Evolutionary conservation across 1,140 invertebrate species (phyloP).

Genomic region (Lasioglossum baleicum): DNA sequence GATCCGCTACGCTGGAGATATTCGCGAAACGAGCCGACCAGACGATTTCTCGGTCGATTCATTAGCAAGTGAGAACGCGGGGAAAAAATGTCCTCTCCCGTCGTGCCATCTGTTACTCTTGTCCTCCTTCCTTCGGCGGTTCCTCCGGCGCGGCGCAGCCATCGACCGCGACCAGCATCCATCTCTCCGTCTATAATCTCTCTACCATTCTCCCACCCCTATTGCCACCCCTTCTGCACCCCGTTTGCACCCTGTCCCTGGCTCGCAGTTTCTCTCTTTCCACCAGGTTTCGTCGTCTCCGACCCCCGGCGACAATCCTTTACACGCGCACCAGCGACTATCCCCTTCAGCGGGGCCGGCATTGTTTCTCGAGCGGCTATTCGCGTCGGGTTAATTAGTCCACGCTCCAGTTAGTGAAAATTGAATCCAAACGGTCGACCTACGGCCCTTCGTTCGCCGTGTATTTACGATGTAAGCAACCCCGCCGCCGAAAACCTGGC

Average conservation of each 20-base stretch:
- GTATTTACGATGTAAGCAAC: slow-evolving; percentile 44
- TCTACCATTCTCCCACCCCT: background rate
- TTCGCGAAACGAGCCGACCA: no score
- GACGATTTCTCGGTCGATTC: slow-evolving; percentile 8
- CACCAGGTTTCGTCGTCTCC: background rate
- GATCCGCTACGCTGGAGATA: background rate
- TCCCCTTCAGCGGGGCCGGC: slow-evolving; percentile 29
- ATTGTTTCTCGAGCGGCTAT: slow-evolving; percentile 65
- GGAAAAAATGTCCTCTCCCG: slow-evolving; percentile 15
- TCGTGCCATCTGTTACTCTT: slow-evolving; percentile 10
- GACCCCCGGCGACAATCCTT: slow-evolving; percentile 10
- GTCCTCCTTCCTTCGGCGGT: slow-evolving; percentile 33
- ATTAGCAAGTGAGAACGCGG: slow-evolving; percentile 26
- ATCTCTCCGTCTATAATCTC: background rate
- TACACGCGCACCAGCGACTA: slow-evolving; percentile 20
- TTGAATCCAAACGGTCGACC: slow-evolving; percentile 66
- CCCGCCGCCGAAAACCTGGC: slow-evolving; percentile 25
- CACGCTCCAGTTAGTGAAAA: slow-evolving; percentile 74
- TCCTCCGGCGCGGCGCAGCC: slow-evolving; percentile 10
- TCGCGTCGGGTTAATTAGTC: slow-evolving; percentile 74
- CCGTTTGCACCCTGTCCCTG: no score
- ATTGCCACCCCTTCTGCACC: no score
- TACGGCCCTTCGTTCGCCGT: slow-evolving; percentile 37
- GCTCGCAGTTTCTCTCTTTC: slow-evolving; percentile 16
- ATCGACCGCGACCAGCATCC: slow-evolving; percentile 23